Conservation (phyloP, 2,113 vertebrate species). For the Chrysochloris asiatica region DNA sequence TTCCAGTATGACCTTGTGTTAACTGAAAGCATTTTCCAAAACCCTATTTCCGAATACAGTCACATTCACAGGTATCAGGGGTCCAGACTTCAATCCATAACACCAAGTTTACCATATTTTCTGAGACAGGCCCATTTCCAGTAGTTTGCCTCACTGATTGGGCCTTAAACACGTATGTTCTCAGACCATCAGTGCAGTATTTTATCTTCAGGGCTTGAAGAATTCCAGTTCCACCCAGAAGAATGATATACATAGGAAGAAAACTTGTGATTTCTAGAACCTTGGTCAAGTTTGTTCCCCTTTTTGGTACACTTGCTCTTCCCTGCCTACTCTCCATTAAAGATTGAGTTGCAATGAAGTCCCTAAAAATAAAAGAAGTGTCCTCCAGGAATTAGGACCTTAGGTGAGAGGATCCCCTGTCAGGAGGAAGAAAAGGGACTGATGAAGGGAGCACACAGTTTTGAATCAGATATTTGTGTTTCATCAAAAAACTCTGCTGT, state of each 20-base stretch:
- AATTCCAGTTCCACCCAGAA: not conserved
- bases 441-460: not conserved
- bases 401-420: not conserved
- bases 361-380: not conserved
- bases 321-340: not conserved
- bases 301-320: not conserved
- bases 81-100: not conserved
- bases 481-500: too few relatives aligned
- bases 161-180: not conserved
- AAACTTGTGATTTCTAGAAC: not conserved
- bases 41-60: not conserved
- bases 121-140: not conserved
- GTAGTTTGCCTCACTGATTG: not conserved
- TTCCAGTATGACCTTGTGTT: not conserved
- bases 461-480: not conserved
- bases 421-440: not conserved
- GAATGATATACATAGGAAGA: not conserved
- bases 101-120: not conserved
- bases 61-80: not conserved
- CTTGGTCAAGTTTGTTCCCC: not conserved
- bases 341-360: not conserved
- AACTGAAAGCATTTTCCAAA: not conserved
- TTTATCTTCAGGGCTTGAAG: not conserved
- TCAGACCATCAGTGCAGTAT: slow-evolving; percentile 21
- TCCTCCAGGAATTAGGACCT: not conserved